Evolutionary conservation across 2,113 vertebrate species (phyloP).

Genomic region (Megaceryle maxima): DNA sequence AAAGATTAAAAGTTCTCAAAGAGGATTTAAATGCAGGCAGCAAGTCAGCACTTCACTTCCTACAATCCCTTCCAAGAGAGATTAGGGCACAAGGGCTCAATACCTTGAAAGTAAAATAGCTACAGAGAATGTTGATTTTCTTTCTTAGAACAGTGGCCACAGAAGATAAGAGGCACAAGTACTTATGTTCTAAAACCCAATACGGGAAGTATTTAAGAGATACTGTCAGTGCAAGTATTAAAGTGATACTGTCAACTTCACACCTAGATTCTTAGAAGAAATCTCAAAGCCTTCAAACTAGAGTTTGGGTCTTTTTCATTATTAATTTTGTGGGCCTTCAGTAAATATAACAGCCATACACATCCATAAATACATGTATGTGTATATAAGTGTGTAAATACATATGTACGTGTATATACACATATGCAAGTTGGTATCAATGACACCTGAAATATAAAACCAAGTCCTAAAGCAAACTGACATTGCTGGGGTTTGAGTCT

Average conservation of each 20-base stretch:
- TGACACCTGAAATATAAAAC: not conserved
- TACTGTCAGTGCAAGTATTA: not conserved
- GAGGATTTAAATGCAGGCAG: constrained; percentile 59
- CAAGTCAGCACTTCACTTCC: constrained; percentile 59
- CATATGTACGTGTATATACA: not conserved
- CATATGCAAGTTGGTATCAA: not conserved
- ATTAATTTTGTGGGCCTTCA: not conserved
- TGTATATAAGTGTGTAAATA: not conserved
- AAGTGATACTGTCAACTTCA: not conserved
- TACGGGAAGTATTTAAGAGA: constrained; percentile 16
- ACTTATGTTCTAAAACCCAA: constrained; percentile 44
- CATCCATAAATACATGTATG: not conserved
- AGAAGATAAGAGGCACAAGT: constrained; percentile 41
- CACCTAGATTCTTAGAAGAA: not conserved
- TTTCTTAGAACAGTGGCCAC: not conserved
- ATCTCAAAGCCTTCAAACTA: not conserved
- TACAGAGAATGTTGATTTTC: constrained; percentile 54
- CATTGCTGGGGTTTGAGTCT: not conserved
- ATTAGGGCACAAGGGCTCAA: constrained; percentile 46
- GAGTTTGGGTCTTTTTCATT: not conserved
- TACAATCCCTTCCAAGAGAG: constrained; percentile 36
- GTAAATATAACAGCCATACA: not conserved
- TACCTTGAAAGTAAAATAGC: constrained; percentile 50
- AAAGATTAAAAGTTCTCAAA: constrained; percentile 60
- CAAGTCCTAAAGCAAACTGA: not conserved